Evolutionary conservation across 1,140 invertebrate species (phyloP).

Genomic region (Fopius arisanus): DNA sequence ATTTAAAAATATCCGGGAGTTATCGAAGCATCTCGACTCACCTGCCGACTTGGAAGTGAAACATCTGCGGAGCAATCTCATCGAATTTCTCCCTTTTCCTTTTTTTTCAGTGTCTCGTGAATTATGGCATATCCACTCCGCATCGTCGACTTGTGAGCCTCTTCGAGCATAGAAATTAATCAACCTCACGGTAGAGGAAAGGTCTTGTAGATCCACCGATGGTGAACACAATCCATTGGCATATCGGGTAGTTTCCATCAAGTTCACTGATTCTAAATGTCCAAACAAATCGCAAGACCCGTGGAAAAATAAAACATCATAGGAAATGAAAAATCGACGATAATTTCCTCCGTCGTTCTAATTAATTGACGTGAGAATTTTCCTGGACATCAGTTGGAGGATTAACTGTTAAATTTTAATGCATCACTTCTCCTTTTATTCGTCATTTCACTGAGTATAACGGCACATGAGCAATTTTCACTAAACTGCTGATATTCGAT

Average conservation of each 20-base stretch:
- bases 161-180: constrained; percentile 24
- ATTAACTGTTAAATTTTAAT: neutral
- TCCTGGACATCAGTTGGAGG: neutral
- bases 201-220: neutral
- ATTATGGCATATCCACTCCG: constrained; percentile 3
- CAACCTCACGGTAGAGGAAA: neutral
- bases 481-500: neutral
- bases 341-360: neutral
- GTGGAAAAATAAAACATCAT: neutral
- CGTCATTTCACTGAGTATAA: neutral
- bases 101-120: neutral
- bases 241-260: neutral
- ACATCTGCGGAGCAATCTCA: constrained; percentile 52
- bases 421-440: neutral
- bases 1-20: constrained; percentile 56
- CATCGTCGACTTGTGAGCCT: neutral
- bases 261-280: neutral
- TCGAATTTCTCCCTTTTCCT: neutral
- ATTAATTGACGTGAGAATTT: neutral
- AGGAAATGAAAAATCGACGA: neutral
- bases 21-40: constrained; percentile 60
- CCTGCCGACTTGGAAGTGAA: constrained; percentile 44
- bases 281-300: too few relatives aligned
- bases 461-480: neutral
- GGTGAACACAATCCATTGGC: neutral